Conservation (phyloP, 2,797 vertebrate genomes). For the Oryzias dopingdopingensis region DNA sequence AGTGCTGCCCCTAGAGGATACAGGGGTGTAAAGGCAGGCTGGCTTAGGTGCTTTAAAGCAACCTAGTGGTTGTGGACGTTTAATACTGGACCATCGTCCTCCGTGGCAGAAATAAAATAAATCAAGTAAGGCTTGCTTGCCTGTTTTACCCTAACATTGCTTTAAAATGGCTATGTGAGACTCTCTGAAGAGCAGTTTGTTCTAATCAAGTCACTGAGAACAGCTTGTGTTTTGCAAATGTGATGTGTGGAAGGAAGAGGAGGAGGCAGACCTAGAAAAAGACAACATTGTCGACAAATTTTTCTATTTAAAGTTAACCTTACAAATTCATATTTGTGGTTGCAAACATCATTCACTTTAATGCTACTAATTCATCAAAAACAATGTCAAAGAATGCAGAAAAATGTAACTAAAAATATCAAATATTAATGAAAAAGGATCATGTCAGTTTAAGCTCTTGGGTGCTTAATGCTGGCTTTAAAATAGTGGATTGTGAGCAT, state of each 20-base stretch:
- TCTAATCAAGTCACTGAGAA: constrained; percentile 29
- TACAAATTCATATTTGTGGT: background rate
- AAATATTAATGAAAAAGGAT: constrained; percentile 38
- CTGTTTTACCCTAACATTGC: constrained; percentile 38
- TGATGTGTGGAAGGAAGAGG: constrained; percentile 13
- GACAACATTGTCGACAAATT: no score
- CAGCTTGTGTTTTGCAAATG: constrained; percentile 17
- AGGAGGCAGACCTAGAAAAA: constrained; percentile 14
- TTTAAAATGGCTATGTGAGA: constrained; percentile 53
- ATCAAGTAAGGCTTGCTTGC: constrained; percentile 55
- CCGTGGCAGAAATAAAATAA: constrained; percentile 37
- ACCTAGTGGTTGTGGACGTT: constrained; percentile 55
- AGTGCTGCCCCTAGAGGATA: constrained; percentile 68
- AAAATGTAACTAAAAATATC: constrained; percentile 33
- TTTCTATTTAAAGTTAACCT: no score
- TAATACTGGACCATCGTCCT: constrained; percentile 51
- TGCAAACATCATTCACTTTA: constrained; percentile 25
- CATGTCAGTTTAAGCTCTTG: constrained; percentile 56
- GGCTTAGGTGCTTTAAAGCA: constrained; percentile 54
- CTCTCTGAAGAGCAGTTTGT: constrained; percentile 36
- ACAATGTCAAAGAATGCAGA: constrained; percentile 35
- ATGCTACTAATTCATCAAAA: constrained; percentile 32
- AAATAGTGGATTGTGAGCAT: constrained; percentile 40
- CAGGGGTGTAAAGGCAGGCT: constrained; percentile 74
- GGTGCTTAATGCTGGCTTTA: constrained; percentile 69